Conservation (phyloP, 2,797 vertebrate species). For the Eupleurogrammus muticus region DNA sequence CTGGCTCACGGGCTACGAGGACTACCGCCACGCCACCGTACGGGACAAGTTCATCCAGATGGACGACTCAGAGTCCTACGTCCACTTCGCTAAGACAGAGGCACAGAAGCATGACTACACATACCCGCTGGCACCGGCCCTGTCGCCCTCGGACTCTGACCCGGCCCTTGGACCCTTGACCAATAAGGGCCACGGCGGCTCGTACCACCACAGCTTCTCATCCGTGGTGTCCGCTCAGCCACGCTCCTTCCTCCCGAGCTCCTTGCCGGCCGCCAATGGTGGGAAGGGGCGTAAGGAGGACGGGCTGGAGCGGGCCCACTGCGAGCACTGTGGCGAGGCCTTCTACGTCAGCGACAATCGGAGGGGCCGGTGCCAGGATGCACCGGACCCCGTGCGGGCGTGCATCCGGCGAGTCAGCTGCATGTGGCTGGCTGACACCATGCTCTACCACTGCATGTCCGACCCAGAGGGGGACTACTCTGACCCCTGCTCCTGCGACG, state of each 20-base stretch:
- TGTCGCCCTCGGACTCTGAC: constrained; percentile 84
- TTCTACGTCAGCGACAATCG: constrained; percentile 92
- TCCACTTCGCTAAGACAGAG: constrained; percentile 93
- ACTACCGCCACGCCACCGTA: constrained; percentile 93
- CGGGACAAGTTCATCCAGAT: constrained; percentile 88
- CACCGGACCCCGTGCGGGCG: constrained; percentile 90
- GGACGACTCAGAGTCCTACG: constrained; percentile 91
- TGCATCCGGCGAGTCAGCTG: constrained; percentile 95
- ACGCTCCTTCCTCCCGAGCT: constrained; percentile 78
- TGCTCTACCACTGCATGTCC: constrained; percentile 99
- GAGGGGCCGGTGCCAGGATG: constrained; percentile 93
- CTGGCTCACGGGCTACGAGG: constrained; percentile 95
- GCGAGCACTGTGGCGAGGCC: constrained; percentile 94
- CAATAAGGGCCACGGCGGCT: constrained; percentile 82
- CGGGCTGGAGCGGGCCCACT: constrained; percentile 87
- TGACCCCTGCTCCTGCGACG: constrained; percentile 97
- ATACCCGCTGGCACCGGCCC: constrained; percentile 89
- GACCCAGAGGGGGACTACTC: constrained; percentile 98
- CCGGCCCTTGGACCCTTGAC: constrained; percentile 84
- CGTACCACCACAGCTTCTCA: constrained; percentile 59
- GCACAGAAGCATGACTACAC: constrained; percentile 94
- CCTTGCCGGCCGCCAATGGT: constrained; percentile 76
- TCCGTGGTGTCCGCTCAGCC: constrained; percentile 91
- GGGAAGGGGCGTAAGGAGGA: constrained; percentile 85
- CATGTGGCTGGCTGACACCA: constrained; percentile 98